These are phyloP conservation scores for Drosophila ambigua DNA, from an alignment of 1,140 invertebrate genomes.

Conservation along the genomic window DNA sequence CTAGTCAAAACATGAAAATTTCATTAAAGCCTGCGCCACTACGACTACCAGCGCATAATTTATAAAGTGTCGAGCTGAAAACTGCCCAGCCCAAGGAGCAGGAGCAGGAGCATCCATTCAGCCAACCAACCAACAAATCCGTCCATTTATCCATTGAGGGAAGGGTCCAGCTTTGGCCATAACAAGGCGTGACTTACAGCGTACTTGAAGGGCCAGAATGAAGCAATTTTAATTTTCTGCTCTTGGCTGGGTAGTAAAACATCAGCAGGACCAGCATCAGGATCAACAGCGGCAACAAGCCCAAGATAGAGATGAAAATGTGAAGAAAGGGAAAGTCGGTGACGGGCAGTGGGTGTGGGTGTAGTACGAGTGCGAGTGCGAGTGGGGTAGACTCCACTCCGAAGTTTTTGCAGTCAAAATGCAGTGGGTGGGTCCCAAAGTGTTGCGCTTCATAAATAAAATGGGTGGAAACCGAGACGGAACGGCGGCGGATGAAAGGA, in stretches of 20 bases:
- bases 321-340: too few species aligned
- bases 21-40: conserved; percentile 61
- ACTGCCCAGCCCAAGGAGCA: conserved; percentile 28
- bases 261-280: conserved; percentile 58
- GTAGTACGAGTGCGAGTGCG: too few species aligned
- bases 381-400: not conserved
- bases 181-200: conserved; percentile 67
- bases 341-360: not conserved
- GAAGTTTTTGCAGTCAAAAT: conserved; percentile 58
- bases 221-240: conserved; percentile 79
- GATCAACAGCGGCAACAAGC: conserved; percentile 7
- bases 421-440: conserved; percentile 61
- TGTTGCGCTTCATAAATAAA: conserved; percentile 78
- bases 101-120: conserved; percentile 15
- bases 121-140: conserved; percentile 45
- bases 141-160: conserved; percentile 53
- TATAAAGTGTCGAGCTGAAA: conserved; percentile 77
- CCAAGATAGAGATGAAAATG: conserved; percentile 34
- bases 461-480: conserved; percentile 14
- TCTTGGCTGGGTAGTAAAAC: conserved; percentile 69
- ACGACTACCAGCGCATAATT: conserved; percentile 59
- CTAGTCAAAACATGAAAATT: conserved; percentile 47
- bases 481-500: conserved; percentile 6
- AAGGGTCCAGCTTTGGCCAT: conserved; percentile 33
- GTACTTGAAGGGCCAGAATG: conserved; percentile 56